Percentiles rank a stretch among this genome's conserved stretches.
Evolutionary conservation across 2,113 vertebrate genomes (phyloP).

Genomic region (Paramormyrops kingsleyae): DNA sequence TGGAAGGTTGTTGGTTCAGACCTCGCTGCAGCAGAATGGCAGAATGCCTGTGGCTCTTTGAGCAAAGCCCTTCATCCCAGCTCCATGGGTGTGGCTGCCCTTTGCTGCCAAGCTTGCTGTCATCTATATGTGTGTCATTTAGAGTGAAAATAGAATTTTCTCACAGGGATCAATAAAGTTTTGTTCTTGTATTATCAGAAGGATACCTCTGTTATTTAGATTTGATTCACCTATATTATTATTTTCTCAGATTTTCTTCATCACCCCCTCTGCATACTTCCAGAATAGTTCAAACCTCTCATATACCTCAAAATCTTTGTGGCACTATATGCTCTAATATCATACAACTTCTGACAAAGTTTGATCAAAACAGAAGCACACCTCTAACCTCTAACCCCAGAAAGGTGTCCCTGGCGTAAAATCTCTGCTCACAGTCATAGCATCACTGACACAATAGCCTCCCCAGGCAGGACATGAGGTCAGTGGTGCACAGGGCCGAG

Average conservation of each 20-base stretch:
- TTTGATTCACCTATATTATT: neutral
- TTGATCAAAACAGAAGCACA: neutral
- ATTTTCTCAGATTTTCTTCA: neutral
- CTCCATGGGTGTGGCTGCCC: neutral
- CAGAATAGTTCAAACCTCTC: neutral
- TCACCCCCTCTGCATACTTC: neutral
- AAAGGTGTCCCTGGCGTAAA: neutral
- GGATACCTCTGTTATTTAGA: neutral
- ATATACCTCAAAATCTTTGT: neutral
- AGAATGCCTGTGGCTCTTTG: neutral
- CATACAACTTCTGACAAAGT: neutral
- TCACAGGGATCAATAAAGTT: neutral
- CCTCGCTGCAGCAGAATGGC: neutral
- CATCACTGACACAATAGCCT: neutral
- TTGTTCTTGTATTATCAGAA: neutral
- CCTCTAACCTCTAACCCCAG: neutral
- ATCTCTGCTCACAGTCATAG: neutral
- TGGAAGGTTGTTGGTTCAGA: neutral
- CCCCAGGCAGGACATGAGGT: constrained; percentile 6
- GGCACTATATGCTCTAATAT: neutral
- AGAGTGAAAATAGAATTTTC: neutral
- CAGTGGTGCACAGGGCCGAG: neutral
- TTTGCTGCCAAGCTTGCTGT: neutral
- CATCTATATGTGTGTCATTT: neutral
- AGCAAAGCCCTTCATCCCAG: neutral